Evolutionary conservation across 2,888 invertebrate species (phyloP).

Genomic region (Lutraria lutraria): DNA sequence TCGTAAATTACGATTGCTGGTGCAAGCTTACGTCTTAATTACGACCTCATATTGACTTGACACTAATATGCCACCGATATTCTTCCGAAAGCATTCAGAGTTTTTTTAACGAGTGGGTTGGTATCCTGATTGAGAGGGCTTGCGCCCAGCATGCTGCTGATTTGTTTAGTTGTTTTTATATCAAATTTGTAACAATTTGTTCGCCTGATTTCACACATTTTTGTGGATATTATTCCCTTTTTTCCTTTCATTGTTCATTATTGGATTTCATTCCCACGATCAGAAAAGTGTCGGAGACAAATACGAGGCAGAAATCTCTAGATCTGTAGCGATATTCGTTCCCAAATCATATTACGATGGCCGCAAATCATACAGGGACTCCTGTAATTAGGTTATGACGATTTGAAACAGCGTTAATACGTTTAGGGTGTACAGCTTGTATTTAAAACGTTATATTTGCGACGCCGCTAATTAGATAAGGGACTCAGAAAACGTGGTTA

Average conservation of each 20-base stretch:
- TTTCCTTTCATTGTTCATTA: conserved; percentile 57
- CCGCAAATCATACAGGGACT: conserved; percentile 62
- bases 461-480: conserved; percentile 53
- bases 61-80: conserved; percentile 7
- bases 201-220: conserved; percentile 49
- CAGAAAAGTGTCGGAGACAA: conserved; percentile 54
- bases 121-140: background rate
- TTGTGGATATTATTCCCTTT: conserved; percentile 15
- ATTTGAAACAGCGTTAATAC: conserved; percentile 71
- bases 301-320: conserved; percentile 53
- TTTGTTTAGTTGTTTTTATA: conserved; percentile 11
- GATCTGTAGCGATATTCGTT: conserved; percentile 62
- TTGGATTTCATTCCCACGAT: conserved; percentile 62
- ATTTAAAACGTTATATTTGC: conserved; percentile 67
- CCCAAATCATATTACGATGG: conserved; percentile 64
- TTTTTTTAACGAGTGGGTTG: conserved; percentile 17
- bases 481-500: conserved; percentile 51
- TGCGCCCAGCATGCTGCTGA: conserved; percentile 25
- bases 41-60: conserved; percentile 9
- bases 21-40: conserved; percentile 10
- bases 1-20: background rate
- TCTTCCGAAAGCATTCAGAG: background rate
- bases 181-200: conserved; percentile 41
- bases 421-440: conserved; percentile 61
- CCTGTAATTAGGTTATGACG: conserved; percentile 64